Base-by-base conservation (phyloP, 2,888 invertebrate genomes). In the Caradrina kadenii region DNA sequence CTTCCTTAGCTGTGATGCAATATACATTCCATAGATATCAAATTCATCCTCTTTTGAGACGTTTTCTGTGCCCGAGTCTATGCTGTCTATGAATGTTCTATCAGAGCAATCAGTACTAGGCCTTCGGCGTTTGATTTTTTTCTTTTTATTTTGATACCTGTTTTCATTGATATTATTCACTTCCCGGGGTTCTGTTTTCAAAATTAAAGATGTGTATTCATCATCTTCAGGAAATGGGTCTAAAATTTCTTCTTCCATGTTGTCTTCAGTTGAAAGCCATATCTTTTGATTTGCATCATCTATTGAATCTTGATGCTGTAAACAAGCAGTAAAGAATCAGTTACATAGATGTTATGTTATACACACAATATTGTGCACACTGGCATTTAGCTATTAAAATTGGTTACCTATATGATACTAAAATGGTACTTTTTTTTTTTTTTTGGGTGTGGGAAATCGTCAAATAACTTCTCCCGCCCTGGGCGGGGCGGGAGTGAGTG, bases 11-110 rank as follows among this genome's bases (percentile, higher is more conserved):
- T 96, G 96, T 56, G 93, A 88, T 13, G 95, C 95, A 48, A 96
- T 93, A 67, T 92, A 95, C 82, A 93, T 94, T 0, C 95, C 95
- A 80, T 95, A 96, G 42, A 95, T 92, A 80, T 95, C 95, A 89
- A 94, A 96, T 73, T 96, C 96, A 86, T 96, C 96, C 53, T 95
- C 94, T 50, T 87, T 89, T 6, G 61, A 54, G 1, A 55, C 49
- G 26, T 81, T 82, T 64, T 88, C 89, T 53, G 81, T 49, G 26
- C 70, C 80, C 6, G 88, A 87, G 70, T 89, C 88, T 69, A 86
- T 79, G 63, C 88, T 90, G 0, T 80, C 83, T 67, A 86, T 73
- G 45, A 83, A 87, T 19, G 87, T 89, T 73, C 82, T 82, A 13
- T 90, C 91, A 8, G 90, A 91, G 49, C 82, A 86, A 49, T 91